Conservation (phyloP, 1,140 invertebrate species). For the Drosophila orena region DNA sequence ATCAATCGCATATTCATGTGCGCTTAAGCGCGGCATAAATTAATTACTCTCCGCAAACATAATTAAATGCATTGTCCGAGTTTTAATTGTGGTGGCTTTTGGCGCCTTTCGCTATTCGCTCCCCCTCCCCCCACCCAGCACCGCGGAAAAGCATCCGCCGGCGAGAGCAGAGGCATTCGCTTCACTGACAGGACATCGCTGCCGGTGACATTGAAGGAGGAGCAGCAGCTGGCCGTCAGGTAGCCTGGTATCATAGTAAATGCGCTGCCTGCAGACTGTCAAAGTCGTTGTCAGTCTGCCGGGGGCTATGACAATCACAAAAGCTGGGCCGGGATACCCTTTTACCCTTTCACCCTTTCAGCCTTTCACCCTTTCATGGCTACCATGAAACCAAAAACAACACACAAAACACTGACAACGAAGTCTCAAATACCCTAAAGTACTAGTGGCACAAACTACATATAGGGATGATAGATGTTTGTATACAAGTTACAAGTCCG, state of each 20-base stretch:
- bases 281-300: slow-evolving; percentile 27
- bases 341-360: not conserved
- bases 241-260: slow-evolving; percentile 13
- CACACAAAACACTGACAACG: too few species aligned
- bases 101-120: slow-evolving; percentile 37
- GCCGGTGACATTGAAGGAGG: slow-evolving; percentile 67
- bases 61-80: slow-evolving; percentile 30
- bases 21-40: slow-evolving; percentile 18
- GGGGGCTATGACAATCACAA: slow-evolving; percentile 19
- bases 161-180: slow-evolving; percentile 19
- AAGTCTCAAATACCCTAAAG: not conserved
- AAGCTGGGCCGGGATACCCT: not conserved
- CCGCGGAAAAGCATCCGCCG: slow-evolving; percentile 28
- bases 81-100: slow-evolving; percentile 34
- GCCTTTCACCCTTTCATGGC: not conserved
- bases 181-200: slow-evolving; percentile 53
- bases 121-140: slow-evolving; percentile 12
- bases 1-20: slow-evolving; percentile 26
- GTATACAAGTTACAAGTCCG: too few species aligned
- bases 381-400: not conserved
- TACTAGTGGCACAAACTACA: too few species aligned
- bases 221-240: slow-evolving; percentile 26
- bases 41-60: slow-evolving; percentile 37
- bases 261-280: slow-evolving; percentile 16
- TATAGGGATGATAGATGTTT: too few species aligned